Evolutionary conservation across 2,888 invertebrate species (phyloP), one percentile per base, ranked within the genome.

Genomic region (Danaus chrysippus): DNA sequence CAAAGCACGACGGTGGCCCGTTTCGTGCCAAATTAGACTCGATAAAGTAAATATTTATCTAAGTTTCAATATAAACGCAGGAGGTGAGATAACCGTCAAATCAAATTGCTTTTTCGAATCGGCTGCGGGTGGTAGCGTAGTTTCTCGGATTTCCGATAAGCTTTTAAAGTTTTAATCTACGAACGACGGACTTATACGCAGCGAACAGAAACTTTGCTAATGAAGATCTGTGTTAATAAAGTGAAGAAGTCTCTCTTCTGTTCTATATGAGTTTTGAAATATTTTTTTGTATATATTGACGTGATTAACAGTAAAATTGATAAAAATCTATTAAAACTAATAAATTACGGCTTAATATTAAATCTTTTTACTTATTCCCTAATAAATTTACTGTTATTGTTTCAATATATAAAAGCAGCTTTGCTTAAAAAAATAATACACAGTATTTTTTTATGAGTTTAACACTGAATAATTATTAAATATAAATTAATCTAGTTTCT

Each of bases 41-140:
- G 84, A 83, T 87, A 89, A 87, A 85, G 79, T 82, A 89, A 90
- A 90, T 90, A 90, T 90, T 90, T 90, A 89, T 85, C 79, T 83
- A 87, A 87, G 86, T 87, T 88, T 87, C 88, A 88, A 89, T 88
- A 87, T 86, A 89, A 88, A 89, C 87, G 87, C 86, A 85, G 84
- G 85, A 86, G 87, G 87, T 86, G 86, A 84, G 83, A 86, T 87
- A 85, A 82, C 87, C 84, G 86, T 88, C 87, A 87, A 87, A 86
- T 87, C 81, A 82, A 87, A 87, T 87, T 82, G 86, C 84, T 85
- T 84, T 85, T 83, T 81, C 83, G 83, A 78, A 82, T 78, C 81
- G 82, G 80, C 83, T 82, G 87, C 87, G 87, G 86, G 86, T 84
- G 87, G 87, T 76, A 75, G 75, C 75, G 74, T 65, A 68, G 66